Evolutionary conservation across 2,797 vertebrate species (phyloP).

Genomic region (Acestrorhynchus altus): DNA sequence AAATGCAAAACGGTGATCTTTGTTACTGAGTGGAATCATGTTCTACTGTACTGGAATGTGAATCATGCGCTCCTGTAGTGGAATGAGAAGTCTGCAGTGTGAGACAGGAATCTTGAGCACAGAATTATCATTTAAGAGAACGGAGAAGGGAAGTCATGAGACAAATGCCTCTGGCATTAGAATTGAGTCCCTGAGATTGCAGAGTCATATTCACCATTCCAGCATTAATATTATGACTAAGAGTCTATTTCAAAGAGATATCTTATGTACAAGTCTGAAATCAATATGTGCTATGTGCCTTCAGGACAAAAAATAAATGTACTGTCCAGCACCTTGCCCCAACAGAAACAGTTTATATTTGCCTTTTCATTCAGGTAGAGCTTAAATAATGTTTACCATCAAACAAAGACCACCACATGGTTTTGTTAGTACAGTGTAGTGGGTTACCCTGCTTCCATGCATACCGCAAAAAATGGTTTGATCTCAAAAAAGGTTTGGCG

Average conservation of each 20-base stretch:
- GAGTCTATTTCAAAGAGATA: constrained; percentile 42
- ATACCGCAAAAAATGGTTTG: too few species aligned
- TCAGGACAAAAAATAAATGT: constrained; percentile 25
- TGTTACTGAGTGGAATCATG: not conserved
- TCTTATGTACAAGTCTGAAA: constrained; percentile 44
- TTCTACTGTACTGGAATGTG: not conserved
- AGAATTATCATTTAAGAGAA: constrained; percentile 14
- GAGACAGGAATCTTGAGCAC: not conserved
- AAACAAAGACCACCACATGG: too few species aligned
- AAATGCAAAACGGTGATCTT: not conserved
- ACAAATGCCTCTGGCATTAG: constrained; percentile 6
- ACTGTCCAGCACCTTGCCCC: constrained; percentile 11
- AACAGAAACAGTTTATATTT: not conserved
- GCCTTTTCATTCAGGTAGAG: not conserved
- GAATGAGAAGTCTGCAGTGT: not conserved
- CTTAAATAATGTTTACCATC: not conserved
- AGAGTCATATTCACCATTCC: constrained; percentile 38
- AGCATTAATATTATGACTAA: constrained; percentile 51
- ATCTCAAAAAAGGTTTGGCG: too few species aligned
- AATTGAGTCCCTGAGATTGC: constrained; percentile 40
- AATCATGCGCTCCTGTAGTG: not conserved
- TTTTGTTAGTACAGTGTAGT: too few species aligned
- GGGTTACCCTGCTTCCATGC: too few species aligned
- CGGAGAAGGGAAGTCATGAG: not conserved
- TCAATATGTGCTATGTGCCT: constrained; percentile 44